Percentiles rank a stretch among this genome's conserved stretches.
These are phyloP conservation scores for Solenodon paradoxus DNA, from an alignment of 2,113 vertebrate species.

Conservation along the genomic window DNA sequence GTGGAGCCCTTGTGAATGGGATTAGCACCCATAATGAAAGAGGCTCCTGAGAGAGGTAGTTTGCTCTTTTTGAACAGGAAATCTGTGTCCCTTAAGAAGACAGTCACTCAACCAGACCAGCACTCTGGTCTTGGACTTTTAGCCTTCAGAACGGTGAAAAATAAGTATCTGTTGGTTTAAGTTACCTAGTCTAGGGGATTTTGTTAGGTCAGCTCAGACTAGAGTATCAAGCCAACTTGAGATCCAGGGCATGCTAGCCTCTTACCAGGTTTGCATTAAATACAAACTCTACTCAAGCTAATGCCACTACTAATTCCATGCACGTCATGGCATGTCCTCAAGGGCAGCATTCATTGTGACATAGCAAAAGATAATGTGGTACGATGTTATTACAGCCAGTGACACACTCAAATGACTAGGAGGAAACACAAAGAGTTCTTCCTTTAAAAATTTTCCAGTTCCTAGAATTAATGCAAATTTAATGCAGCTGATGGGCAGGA, in stretches of 20 bases:
- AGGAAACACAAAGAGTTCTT: constrained; percentile 26
- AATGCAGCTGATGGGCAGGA: not conserved
- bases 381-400: not conserved
- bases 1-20: not conserved
- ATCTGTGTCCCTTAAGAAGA: not conserved
- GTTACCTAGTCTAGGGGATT: not conserved
- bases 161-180: not conserved
- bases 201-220: not conserved
- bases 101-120: not conserved
- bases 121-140: not conserved
- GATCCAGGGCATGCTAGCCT: not conserved
- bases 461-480: constrained; percentile 42
- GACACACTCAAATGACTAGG: not conserved
- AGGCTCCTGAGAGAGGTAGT: not conserved
- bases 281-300: not conserved
- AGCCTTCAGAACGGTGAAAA: not conserved
- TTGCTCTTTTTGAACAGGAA: not conserved
- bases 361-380: constrained; percentile 8
- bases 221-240: not conserved
- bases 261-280: not conserved
- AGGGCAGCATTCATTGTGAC: not conserved
- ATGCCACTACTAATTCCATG: not conserved
- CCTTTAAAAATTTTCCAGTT: not conserved
- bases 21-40: not conserved
- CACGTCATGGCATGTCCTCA: not conserved